Percentiles rank a stretch among this genome's conserved stretches.
phyloP scores from a whole-genome alignment of 2,888 invertebrate genomes.

The Tetragonula carbonaria region DNA sequence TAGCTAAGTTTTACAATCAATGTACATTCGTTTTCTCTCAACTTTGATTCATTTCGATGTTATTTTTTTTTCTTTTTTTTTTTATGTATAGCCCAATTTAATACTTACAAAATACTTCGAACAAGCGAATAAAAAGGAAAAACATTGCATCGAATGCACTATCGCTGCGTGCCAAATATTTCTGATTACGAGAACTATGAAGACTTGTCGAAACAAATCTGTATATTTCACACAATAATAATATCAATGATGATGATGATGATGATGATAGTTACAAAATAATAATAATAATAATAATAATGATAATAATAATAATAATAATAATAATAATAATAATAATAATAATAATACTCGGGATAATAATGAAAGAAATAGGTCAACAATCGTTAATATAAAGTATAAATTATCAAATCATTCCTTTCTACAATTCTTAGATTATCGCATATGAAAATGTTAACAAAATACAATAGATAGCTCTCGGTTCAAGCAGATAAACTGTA shows the following conservation, averaged over 20 bases:
- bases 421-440: slow-evolving; percentile 31
- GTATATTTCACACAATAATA: slow-evolving; percentile 9
- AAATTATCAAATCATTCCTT: slow-evolving; percentile 35
- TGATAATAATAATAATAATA: background rate
- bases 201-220: background rate
- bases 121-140: slow-evolving; percentile 21
- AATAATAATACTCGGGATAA: background rate
- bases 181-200: background rate
- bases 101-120: slow-evolving; percentile 38
- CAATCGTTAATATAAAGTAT: slow-evolving; percentile 12
- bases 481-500: slow-evolving; percentile 44
- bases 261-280: background rate
- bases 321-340: background rate
- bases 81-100: slow-evolving; percentile 9
- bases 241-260: background rate
- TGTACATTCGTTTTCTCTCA: background rate
- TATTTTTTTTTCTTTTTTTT: background rate
- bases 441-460: slow-evolving; percentile 66
- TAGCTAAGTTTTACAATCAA: background rate
- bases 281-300: slow-evolving; percentile 2
- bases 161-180: background rate
- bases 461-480: slow-evolving; percentile 58
- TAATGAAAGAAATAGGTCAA: slow-evolving; percentile 19
- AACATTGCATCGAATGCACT: background rate
- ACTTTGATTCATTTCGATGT: background rate